phyloP scores from a whole-genome alignment of 2,797 vertebrate species.

The Tauraco hartlaubi region DNA sequence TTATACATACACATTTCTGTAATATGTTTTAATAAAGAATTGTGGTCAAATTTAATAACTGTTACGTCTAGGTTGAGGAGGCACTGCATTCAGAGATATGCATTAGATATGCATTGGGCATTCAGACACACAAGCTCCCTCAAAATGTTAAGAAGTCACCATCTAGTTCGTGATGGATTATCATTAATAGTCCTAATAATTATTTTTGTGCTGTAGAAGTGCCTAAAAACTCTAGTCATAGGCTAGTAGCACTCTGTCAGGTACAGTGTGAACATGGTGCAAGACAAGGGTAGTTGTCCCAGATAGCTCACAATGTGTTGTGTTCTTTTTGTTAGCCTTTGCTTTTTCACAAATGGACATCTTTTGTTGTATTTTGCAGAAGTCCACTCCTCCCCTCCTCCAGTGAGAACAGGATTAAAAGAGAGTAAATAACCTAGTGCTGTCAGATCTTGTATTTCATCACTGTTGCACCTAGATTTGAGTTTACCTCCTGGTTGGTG shows the following conservation, averaged over 20 bases:
- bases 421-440: not conserved
- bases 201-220: not conserved
- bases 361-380: not conserved
- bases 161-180: not conserved
- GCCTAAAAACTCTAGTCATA: not conserved
- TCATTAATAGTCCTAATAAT: not conserved
- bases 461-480: not conserved
- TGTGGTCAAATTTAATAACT: not conserved
- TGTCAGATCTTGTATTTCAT: slow-evolving; percentile 3
- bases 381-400: not conserved
- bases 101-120: not conserved
- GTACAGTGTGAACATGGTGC: not conserved
- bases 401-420: not conserved
- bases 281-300: not conserved
- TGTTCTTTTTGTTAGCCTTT: not conserved
- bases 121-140: not conserved
- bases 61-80: not conserved
- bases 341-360: not conserved
- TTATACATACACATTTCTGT: not conserved
- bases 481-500: not conserved
- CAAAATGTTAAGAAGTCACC: not conserved
- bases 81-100: not conserved
- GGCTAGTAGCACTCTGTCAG: not conserved
- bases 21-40: not conserved
- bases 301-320: not conserved